phyloP scores from a whole-genome alignment of 2,797 vertebrate genomes.

The Crypturellus tataupa region DNA sequence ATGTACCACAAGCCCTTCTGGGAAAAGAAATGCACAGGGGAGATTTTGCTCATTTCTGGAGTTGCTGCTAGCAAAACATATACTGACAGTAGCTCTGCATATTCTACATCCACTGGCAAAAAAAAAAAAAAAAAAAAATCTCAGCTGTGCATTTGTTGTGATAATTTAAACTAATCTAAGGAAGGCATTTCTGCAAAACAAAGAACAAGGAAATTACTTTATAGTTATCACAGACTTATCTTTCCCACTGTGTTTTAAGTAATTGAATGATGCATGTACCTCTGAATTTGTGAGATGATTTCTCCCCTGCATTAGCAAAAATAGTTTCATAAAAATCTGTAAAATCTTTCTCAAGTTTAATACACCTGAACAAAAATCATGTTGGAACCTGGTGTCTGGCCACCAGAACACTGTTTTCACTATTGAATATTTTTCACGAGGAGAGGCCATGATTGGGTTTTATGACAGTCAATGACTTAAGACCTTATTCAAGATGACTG shows the following conservation, averaged over 20 bases:
- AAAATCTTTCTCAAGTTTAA: neutral
- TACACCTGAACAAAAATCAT: neutral
- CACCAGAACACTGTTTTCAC: neutral
- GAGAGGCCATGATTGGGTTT: neutral
- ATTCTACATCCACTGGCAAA: neutral
- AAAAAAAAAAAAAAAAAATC: neutral
- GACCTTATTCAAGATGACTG: neutral
- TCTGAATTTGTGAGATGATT: neutral
- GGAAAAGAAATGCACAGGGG: neutral
- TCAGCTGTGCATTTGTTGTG: neutral
- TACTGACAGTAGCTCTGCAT: neutral
- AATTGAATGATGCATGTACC: neutral
- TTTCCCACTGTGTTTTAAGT: neutral
- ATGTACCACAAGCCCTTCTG: neutral
- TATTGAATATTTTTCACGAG: neutral
- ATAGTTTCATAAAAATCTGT: neutral
- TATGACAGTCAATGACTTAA: slow-evolving; percentile 4
- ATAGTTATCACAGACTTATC: neutral
- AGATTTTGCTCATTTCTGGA: neutral
- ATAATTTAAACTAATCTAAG: neutral
- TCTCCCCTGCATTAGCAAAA: neutral
- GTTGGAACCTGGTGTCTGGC: neutral
- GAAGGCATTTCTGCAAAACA: neutral
- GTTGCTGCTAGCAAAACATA: neutral
- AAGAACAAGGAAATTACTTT: neutral